Percentiles rank a stretch among this genome's conserved stretches.
Evolutionary conservation across 2,113 vertebrate genomes (phyloP).

Genomic region (Myiozetetes cayanensis): DNA sequence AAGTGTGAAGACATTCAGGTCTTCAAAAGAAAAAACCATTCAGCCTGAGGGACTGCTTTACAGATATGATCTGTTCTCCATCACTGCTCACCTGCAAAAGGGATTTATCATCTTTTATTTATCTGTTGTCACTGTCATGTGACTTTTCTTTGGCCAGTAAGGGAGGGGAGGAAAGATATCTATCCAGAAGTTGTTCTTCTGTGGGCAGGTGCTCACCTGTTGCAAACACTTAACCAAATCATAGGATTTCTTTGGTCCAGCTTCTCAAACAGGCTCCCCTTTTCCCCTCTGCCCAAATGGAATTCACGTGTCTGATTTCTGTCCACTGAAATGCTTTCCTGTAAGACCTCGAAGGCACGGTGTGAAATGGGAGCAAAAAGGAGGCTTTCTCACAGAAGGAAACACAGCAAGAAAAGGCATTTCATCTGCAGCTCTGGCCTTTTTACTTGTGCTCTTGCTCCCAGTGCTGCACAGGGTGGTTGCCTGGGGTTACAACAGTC

Average conservation of each 20-base stretch:
- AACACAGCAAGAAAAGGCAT: neutral
- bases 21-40: neutral
- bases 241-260: neutral
- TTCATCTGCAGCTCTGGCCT: neutral
- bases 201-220: neutral
- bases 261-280: neutral
- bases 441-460: neutral
- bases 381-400: neutral
- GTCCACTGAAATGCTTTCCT: neutral
- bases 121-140: neutral
- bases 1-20: neutral
- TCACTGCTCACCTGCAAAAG: neutral
- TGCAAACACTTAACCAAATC: neutral
- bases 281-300: neutral
- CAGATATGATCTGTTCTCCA: neutral
- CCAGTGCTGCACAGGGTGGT: neutral
- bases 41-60: neutral
- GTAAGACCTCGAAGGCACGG: neutral
- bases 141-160: neutral
- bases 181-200: neutral
- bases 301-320: neutral
- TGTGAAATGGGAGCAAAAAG: neutral
- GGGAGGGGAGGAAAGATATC: neutral
- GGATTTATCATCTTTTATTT: neutral
- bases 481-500: neutral